phyloP scores from a whole-genome alignment of 2,888 invertebrate species.

The Calameuta filiformis region DNA sequence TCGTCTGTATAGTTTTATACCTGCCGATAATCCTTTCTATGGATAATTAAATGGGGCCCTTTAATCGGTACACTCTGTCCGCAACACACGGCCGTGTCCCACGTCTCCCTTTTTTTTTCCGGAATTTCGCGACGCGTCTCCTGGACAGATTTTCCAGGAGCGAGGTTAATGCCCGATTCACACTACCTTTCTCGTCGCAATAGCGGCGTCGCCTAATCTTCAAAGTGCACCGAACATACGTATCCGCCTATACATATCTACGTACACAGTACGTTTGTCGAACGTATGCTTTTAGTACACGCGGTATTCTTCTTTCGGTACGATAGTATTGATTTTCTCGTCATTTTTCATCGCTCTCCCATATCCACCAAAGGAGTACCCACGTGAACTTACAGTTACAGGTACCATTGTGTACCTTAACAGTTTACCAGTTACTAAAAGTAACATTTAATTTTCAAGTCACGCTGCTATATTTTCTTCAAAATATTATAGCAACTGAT shows the following conservation, averaged over 20 bases:
- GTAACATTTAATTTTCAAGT: not conserved
- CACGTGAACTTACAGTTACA: not conserved
- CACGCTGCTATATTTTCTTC: not conserved
- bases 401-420: not conserved
- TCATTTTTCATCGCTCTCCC: not conserved
- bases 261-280: not conserved
- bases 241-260: not conserved
- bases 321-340: conserved; percentile 2
- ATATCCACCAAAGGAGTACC: not conserved
- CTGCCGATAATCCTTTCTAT: not conserved
- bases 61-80: not conserved
- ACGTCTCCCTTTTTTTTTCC: not conserved
- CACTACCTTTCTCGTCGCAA: not conserved
- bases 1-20: not conserved
- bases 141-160: not conserved
- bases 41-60: not conserved
- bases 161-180: not conserved
- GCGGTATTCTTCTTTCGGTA: not conserved
- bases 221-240: not conserved
- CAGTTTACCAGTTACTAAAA: not conserved
- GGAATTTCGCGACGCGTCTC: not conserved
- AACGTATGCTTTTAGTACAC: not conserved
- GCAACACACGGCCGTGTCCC: not conserved
- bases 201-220: not conserved
- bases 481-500: not conserved